Evolutionary conservation across 2,113 vertebrate genomes (phyloP).

Genomic region (Corythaixoides concolor): DNA sequence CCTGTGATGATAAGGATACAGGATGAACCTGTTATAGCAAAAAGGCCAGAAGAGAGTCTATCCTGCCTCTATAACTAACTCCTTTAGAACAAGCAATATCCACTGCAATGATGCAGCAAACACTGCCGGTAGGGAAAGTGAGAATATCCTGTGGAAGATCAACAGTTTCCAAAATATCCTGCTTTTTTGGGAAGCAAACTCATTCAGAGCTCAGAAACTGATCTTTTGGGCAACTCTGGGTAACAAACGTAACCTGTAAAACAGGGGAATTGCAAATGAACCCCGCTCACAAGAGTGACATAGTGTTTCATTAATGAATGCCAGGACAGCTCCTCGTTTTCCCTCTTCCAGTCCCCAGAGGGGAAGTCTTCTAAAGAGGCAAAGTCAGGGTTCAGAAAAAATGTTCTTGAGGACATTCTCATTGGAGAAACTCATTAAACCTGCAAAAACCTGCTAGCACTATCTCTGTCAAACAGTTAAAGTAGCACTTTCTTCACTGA

Average conservation of each 20-base stretch:
- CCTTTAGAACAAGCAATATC: not conserved
- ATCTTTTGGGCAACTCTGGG: not conserved
- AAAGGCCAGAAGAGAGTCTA: not conserved
- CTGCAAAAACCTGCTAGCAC: not conserved
- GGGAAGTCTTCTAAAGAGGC: not conserved
- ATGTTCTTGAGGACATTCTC: not conserved
- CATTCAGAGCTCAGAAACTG: not conserved
- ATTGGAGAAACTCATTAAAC: not conserved
- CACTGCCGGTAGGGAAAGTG: not conserved
- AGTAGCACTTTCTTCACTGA: not conserved
- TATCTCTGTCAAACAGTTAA: not conserved
- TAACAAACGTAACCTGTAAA: not conserved
- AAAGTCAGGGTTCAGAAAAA: not conserved
- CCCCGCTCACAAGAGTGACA: rapidly evolving
- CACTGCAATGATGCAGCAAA: not conserved
- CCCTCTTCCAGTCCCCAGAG: not conserved
- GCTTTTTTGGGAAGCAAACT: not conserved
- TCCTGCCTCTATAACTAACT: not conserved
- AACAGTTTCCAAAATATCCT: not conserved
- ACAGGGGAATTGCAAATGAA: not conserved
- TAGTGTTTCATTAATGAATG: rapidly evolving
- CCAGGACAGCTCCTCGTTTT: not conserved
- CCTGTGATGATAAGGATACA: not conserved
- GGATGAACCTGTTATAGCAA: not conserved
- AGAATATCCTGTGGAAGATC: not conserved